A percentile compares a stretch with the other conserved stretches of the same genome.
These are phyloP conservation scores for Lonchura striata DNA, from an alignment of 2,113 vertebrate genomes.

Conservation along the genomic window DNA sequence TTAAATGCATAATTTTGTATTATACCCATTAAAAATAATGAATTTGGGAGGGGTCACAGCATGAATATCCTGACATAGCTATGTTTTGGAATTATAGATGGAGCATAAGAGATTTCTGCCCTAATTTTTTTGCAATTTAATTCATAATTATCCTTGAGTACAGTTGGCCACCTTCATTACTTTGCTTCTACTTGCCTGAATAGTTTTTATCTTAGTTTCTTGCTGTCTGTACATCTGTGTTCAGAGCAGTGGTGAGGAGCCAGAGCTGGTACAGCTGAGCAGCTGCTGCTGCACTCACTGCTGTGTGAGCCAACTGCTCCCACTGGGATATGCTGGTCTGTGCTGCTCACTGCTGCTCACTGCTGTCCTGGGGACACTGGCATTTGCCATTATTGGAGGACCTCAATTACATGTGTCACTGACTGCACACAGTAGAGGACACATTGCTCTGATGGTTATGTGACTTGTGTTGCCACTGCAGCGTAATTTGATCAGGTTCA, in stretches of 20 bases:
- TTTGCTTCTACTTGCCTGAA: neutral
- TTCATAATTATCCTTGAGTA: neutral
- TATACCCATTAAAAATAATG: neutral
- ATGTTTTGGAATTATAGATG: neutral
- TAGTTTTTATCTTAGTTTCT: neutral
- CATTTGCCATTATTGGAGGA: neutral
- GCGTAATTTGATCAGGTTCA: neutral
- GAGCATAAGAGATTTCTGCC: neutral
- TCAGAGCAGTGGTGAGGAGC: neutral
- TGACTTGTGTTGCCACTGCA: neutral
- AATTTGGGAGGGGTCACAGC: neutral
- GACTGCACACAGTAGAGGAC: neutral
- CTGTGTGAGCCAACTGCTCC: neutral
- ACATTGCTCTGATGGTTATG: neutral
- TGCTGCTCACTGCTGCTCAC: neutral
- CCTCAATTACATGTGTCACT: neutral
- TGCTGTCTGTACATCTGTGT: neutral
- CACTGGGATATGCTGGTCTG: neutral
- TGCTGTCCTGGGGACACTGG: neutral
- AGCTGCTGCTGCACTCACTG: slow-evolving; percentile 8
- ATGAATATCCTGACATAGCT: neutral
- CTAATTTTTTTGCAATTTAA: neutral
- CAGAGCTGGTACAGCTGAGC: neutral
- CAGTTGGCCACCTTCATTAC: neutral
- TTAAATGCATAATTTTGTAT: neutral